phyloP scores from a whole-genome alignment of 2,797 vertebrate genomes.

The Cryptoprocta ferox region DNA sequence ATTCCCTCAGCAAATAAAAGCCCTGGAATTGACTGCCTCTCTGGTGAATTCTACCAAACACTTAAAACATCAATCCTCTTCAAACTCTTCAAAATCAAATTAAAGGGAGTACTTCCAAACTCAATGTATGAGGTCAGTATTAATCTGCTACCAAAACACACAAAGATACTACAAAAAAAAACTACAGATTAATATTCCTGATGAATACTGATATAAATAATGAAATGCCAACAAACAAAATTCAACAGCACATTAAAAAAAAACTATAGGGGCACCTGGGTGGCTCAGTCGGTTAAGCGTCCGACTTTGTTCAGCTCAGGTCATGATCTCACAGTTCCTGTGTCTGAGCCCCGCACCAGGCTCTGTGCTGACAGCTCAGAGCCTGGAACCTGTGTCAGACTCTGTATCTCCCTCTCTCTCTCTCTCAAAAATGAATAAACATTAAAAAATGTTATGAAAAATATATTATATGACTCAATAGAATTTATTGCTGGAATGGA shows the following conservation, averaged over 20 bases:
- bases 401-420: no score
- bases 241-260: not conserved
- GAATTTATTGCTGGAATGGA: not conserved
- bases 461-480: not conserved
- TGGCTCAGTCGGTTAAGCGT: no score
- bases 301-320: no score
- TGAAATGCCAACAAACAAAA: conserved; percentile 6
- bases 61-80: not conserved
- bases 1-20: not conserved
- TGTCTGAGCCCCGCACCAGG: no score
- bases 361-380: no score
- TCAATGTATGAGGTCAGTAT: not conserved
- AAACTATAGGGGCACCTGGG: no score
- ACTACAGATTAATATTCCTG: not conserved
- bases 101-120: not conserved
- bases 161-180: not conserved
- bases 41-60: not conserved
- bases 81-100: not conserved
- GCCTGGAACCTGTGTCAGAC: no score
- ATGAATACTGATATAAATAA: not conserved
- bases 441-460: not conserved
- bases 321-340: no score
- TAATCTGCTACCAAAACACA: not conserved
- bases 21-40: not conserved
- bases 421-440: no score